A percentile compares a stretch with the other conserved stretches of the same genome.
Evolutionary conservation across 2,113 vertebrate genomes (phyloP).

Genomic region (Cervus canadensis): DNA sequence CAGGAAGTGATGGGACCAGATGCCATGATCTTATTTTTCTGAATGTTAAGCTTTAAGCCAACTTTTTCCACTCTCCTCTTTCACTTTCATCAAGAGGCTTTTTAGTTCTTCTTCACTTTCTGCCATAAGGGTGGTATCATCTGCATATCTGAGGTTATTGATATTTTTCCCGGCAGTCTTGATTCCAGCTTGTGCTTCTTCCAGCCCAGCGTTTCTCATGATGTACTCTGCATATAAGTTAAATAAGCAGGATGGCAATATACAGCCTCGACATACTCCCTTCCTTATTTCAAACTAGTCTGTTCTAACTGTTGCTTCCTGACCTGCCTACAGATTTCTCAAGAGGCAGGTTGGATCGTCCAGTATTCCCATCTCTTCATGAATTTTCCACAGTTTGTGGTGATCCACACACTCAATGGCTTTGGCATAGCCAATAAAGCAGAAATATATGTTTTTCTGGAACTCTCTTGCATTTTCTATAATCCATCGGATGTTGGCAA

Average conservation of each 20-base stretch:
- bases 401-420: too few species aligned
- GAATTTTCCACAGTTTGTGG: background rate
- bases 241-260: background rate
- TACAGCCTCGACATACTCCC: background rate
- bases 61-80: background rate
- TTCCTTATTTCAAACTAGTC: background rate
- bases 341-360: background rate
- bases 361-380: background rate
- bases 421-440: background rate
- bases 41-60: background rate
- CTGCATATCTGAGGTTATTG: background rate
- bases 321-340: background rate
- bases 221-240: background rate
- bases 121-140: background rate
- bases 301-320: background rate
- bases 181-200: background rate
- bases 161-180: background rate
- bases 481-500: too few species aligned
- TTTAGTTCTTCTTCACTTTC: background rate
- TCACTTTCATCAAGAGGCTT: background rate
- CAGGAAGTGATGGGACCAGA: background rate
- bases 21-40: background rate
- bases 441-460: too few species aligned
- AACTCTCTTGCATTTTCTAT: too few species aligned
- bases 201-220: background rate